Conservation (phyloP, 1,140 invertebrate species). For the Aphelinus atriplicis region DNA sequence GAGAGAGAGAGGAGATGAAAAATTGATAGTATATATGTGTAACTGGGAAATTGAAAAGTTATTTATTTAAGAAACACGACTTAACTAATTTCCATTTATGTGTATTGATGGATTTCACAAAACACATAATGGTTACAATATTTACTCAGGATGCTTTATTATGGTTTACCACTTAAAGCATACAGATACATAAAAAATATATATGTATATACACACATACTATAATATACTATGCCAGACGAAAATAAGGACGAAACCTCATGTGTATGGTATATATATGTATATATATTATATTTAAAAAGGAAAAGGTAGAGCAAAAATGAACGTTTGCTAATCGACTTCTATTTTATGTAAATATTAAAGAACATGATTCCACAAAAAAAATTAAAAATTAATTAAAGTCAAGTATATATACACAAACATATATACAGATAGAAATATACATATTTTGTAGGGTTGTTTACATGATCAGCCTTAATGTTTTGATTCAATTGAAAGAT, state of each 20-base stretch:
- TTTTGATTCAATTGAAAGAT: conserved; percentile 55
- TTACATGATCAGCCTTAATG: conserved; percentile 67
- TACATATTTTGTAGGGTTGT: conserved; percentile 68
- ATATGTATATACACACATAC: conserved; percentile 54
- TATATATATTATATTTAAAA: conserved; percentile 49
- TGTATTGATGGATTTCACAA: conserved; percentile 59
- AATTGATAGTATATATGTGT: conserved; percentile 41
- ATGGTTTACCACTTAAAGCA: conserved; percentile 58
- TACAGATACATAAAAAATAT: conserved; percentile 42
- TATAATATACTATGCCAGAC: conserved; percentile 60
- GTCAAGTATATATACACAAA: conserved; percentile 54
- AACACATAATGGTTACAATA: conserved; percentile 64
- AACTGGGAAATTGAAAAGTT: conserved; percentile 42
- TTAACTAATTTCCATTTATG: conserved; percentile 48
- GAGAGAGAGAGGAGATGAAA: neutral
- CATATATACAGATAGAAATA: conserved; percentile 60
- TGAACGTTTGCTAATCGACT: conserved; percentile 63
- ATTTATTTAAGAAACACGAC: conserved; percentile 44
- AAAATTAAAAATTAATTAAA: conserved; percentile 52
- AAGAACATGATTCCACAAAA: conserved; percentile 48
- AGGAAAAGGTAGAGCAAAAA: conserved; percentile 46
- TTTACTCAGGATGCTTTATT: conserved; percentile 67
- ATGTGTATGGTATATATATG: conserved; percentile 40
- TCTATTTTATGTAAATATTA: conserved; percentile 64
- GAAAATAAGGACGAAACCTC: conserved; percentile 54